These are phyloP conservation scores for Phyllopteryx taeniolatus DNA, from an alignment of 2,113 vertebrate species.

Conservation along the genomic window DNA sequence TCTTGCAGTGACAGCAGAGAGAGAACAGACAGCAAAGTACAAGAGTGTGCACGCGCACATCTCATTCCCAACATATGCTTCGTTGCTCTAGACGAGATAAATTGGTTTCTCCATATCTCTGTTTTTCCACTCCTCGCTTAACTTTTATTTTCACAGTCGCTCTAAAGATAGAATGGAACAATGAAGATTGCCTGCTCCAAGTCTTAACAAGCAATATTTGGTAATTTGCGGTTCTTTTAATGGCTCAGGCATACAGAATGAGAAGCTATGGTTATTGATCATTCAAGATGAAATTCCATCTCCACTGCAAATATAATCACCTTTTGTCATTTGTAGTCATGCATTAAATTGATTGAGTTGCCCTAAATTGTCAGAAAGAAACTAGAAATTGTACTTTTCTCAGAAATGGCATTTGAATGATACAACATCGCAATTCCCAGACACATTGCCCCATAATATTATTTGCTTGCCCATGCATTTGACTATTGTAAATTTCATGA, in stretches of 20 bases:
- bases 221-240: conserved; percentile 28
- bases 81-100: conserved; percentile 37
- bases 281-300: neutral
- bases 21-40: conserved; percentile 33
- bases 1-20: conserved; percentile 11
- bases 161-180: conserved; percentile 58
- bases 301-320: neutral
- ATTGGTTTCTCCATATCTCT: conserved; percentile 22
- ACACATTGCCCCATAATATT: neutral
- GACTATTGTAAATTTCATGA: too few species aligned
- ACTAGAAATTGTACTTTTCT: neutral
- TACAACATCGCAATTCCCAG: neutral
- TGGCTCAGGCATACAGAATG: conserved; percentile 19
- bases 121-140: conserved; percentile 37
- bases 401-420: neutral
- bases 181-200: conserved; percentile 28
- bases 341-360: neutral
- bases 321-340: neutral
- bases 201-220: conserved; percentile 41
- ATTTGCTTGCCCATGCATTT: too few species aligned
- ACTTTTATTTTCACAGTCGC: conserved; percentile 45
- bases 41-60: conserved; percentile 23
- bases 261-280: conserved; percentile 9
- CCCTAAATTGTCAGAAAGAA: neutral
- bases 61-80: neutral